Evolutionary conservation across 2,113 vertebrate genomes (phyloP).

Genomic region (Sphaerodactylus townsendi): DNA sequence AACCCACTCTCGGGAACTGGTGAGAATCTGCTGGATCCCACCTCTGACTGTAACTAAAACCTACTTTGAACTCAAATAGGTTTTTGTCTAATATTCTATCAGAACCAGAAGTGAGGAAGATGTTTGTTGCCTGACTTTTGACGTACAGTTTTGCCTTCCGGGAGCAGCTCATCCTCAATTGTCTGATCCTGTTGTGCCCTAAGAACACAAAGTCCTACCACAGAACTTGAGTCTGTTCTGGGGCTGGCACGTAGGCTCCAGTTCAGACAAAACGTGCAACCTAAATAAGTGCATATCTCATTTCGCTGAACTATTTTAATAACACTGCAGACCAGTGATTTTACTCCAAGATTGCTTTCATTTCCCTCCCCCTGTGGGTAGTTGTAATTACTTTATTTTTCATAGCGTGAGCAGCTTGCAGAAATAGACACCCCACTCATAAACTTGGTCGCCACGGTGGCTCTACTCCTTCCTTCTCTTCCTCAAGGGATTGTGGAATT

Average conservation of each 20-base stretch:
- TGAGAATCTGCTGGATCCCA: no score
- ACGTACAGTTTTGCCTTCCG: conserved; percentile 1
- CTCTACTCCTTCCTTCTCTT: conserved; percentile 5
- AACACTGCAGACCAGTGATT: conserved; percentile 58
- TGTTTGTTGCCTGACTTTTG: not conserved
- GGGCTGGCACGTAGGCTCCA: not conserved
- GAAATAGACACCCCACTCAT: conserved; percentile 76
- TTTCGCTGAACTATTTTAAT: conserved; percentile 70
- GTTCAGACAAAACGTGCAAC: conserved; percentile 42
- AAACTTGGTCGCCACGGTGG: conserved; percentile 59
- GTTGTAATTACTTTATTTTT: conserved; percentile 75
- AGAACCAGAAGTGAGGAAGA: not conserved
- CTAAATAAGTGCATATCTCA: conserved; percentile 59
- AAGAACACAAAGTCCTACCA: conserved; percentile 47
- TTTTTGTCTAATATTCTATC: not conserved
- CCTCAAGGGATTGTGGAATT: not conserved
- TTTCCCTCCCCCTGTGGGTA: conserved; percentile 59
- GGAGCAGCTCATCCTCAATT: conserved; percentile 34
- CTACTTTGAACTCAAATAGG: not conserved
- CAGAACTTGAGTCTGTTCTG: conserved; percentile 36
- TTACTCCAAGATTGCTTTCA: conserved; percentile 66
- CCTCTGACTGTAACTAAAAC: not conserved
- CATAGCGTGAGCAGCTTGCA: conserved; percentile 75
- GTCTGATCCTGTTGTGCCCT: conserved; percentile 39
- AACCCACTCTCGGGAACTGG: no score